Conservation (phyloP, 2,113 vertebrate genomes). For the Eulemur macaco region DNA sequence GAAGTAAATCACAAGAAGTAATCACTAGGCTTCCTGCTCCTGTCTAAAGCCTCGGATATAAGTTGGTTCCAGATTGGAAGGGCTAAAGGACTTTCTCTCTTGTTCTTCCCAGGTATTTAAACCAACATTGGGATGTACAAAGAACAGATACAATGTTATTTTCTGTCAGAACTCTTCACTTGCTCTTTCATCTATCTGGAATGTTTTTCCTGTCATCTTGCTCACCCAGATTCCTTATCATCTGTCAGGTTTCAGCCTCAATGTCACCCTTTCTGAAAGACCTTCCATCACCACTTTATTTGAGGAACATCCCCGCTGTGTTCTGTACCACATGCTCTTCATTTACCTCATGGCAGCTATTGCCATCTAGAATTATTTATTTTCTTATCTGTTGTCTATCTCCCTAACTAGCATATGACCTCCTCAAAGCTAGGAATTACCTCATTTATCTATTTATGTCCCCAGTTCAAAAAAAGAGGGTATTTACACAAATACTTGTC, state of each 20-base stretch:
- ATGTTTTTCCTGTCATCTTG: background rate
- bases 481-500: background rate
- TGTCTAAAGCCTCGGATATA: background rate
- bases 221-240: background rate
- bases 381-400: background rate
- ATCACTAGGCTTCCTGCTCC: background rate
- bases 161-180: background rate
- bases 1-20: background rate
- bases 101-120: background rate
- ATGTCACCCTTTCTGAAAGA: background rate
- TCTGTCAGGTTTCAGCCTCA: background rate
- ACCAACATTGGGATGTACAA: background rate
- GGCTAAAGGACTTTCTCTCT: background rate
- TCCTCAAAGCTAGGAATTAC: background rate
- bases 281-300: background rate
- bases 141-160: background rate
- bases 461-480: background rate
- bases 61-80: background rate
- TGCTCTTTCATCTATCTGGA: background rate
- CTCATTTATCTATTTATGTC: background rate
- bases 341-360: background rate
- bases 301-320: background rate
- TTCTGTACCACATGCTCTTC: background rate
- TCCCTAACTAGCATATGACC: background rate
- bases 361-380: background rate